These are phyloP conservation scores for Meganola albula DNA, from an alignment of 2,888 invertebrate genomes.

Conservation along the genomic window DNA sequence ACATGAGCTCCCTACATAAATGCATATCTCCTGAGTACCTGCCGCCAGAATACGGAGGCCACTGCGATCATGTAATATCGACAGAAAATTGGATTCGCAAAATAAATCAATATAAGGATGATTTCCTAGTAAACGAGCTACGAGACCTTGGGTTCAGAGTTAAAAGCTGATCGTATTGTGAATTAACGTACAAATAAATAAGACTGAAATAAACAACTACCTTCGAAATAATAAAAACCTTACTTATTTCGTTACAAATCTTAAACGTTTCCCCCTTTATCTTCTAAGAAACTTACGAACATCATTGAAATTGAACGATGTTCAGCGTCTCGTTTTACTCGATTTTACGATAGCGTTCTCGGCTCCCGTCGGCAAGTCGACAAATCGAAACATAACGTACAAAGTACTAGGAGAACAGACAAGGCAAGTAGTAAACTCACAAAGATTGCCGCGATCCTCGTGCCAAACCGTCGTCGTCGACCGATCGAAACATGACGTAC, in stretches of 20 bases:
- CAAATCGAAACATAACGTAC: background rate
- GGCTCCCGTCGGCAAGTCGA: no score
- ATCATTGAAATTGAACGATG: no score
- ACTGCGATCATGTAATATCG: conserved; percentile 75
- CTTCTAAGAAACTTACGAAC: no score
- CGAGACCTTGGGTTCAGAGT: conserved; percentile 77
- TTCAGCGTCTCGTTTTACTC: no score
- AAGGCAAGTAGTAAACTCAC: background rate
- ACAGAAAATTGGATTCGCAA: conserved; percentile 80
- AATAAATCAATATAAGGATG: conserved; percentile 68
- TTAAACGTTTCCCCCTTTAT: no score
- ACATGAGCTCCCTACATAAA: conserved; percentile 55
- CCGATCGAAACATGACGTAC: background rate
- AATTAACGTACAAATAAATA: conserved; percentile 1
- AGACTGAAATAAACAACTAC: background rate
- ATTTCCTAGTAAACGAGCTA: conserved; percentile 79
- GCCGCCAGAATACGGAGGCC: conserved; percentile 59
- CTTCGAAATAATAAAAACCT: no score
- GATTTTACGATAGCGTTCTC: no score
- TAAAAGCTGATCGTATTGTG: conserved; percentile 19
- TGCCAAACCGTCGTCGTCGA: no score
- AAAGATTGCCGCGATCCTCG: no score
- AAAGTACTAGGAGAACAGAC: background rate
- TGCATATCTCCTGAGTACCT: conserved; percentile 54
- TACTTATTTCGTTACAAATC: no score